Evolutionary conservation across 64 coral and sea anemone genomes (phyloP), one percentile per base, ranked within the genome.

Genomic region (Stichodactyla helianthus): DNA sequence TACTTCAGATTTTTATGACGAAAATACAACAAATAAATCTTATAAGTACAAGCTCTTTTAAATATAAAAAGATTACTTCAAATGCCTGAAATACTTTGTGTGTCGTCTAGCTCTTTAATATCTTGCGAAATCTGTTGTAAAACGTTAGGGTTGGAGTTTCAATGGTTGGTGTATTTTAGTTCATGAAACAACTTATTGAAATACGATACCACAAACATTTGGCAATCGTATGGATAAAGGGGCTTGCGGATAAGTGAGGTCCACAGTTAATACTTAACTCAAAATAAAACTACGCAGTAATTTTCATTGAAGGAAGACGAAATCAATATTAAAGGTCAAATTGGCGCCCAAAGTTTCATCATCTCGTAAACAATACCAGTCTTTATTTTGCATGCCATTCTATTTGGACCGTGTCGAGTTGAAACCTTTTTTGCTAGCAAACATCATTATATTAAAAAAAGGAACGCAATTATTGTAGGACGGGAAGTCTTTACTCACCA

Each of bases 401-500:
- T 74, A 74, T 10, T 68, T 68, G 8, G 10, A 23, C 23, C 68
- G 68, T 74, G 4, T 65, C 25, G 5, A 27, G 68, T 28, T 20
- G 22, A 9, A n/a, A 6, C 22, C 62, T 9, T 65, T 12, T 7
- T n/a, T n/a, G 62, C 1, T 7, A 65, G 4, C 62, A 65, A 5
- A 65, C 19, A 7, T n/a, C 12, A 65, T 65, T 23, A 10, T 10
- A 25, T 9, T 26, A n/a, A 71, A 7, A 22, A 27, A 27, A 74
- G n/a, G 12, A 4, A 23, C 13, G 5, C 14, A 19, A 65, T 18
- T 65, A 65, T 16, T 0, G 62, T 20, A 65, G 13, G 12, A 65
- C 14, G 14, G 20, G 17, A 53, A 54, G 78, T 51, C 35, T 54
- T 81, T 86, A 94, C 97, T 79, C 68, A 99, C 97, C 97, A 25